A percentile compares a stretch with the other conserved stretches of the same genome.
Conservation (phyloP, 2,797 vertebrate species). For the Botia almorhae region DNA sequence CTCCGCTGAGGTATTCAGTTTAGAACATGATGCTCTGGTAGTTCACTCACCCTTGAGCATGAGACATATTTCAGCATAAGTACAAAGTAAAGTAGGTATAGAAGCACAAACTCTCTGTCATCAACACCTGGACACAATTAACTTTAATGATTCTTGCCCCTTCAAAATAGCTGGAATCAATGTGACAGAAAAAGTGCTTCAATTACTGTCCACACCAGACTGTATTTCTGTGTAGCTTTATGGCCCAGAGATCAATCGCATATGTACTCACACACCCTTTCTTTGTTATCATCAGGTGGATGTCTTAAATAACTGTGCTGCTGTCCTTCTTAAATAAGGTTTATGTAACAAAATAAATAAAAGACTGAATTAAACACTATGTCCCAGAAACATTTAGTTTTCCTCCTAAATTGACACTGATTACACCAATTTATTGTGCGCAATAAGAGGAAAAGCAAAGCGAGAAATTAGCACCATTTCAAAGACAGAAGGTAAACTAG, state of each 20-base stretch:
- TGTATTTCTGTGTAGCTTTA: constrained; percentile 13
- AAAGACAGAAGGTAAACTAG: background rate
- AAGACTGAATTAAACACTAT: background rate
- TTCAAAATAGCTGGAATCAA: background rate
- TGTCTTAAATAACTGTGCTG: constrained; percentile 20
- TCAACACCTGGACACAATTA: background rate
- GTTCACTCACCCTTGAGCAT: constrained; percentile 24
- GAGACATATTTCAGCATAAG: background rate
- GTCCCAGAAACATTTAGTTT: constrained; percentile 2
- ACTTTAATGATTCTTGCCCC: background rate
- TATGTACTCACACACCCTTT: constrained; percentile 39
- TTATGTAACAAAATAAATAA: constrained; percentile 29
- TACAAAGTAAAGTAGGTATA: background rate
- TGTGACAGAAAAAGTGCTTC: background rate
- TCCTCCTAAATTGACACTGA: constrained; percentile 1
- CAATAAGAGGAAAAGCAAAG: constrained; percentile 10
- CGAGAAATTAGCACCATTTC: background rate
- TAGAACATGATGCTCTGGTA: constrained; percentile 27
- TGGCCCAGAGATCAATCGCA: constrained; percentile 29
- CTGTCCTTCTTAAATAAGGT: constrained; percentile 16
- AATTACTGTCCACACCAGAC: background rate
- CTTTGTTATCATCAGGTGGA: constrained; percentile 22
- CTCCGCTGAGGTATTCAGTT: constrained; percentile 21
- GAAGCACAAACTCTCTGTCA: background rate
- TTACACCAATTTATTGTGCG: background rate